Percentiles rank a stretch among this genome's conserved stretches.
Conservation (phyloP, 2,888 invertebrate species). For the Epinotia ramella region DNA sequence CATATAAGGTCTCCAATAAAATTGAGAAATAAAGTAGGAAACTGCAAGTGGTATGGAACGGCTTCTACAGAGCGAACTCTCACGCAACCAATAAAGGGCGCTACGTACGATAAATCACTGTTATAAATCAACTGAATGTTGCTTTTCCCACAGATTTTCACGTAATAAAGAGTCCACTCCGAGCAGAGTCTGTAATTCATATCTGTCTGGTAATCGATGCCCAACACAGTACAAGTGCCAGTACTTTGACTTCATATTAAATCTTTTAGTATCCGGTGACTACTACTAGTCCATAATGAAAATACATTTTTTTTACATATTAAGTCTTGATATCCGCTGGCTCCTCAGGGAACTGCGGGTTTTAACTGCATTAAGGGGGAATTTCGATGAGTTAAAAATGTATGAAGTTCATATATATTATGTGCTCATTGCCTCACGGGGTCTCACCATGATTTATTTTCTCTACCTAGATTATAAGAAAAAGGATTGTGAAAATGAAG, state of each 20-base stretch:
- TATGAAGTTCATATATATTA: neutral
- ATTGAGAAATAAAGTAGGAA: slow-evolving; percentile 13
- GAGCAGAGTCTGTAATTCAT: slow-evolving; percentile 54
- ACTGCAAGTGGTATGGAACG: slow-evolving; percentile 34
- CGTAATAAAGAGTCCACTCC: slow-evolving; percentile 64
- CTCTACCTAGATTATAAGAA: no score
- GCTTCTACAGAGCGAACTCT: slow-evolving; percentile 28
- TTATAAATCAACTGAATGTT: slow-evolving; percentile 64
- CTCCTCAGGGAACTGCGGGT: no score
- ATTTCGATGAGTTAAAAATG: neutral
- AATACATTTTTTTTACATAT: no score
- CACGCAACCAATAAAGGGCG: slow-evolving; percentile 52
- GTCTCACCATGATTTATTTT: no score
- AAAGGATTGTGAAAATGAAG: no score
- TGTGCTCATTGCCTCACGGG: no score
- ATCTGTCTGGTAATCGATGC: slow-evolving; percentile 51
- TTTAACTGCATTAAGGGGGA: neutral
- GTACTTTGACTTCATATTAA: slow-evolving; percentile 2
- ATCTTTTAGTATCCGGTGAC: no score
- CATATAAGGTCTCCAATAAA: neutral
- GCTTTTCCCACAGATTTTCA: slow-evolving; percentile 64
- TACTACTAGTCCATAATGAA: no score
- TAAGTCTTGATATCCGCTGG: no score
- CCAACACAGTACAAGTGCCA: neutral
- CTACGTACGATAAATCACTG: slow-evolving; percentile 60